These are phyloP conservation scores for Andrena hattorfiana DNA, from an alignment of 2,888 invertebrate species.

Conservation along the genomic window DNA sequence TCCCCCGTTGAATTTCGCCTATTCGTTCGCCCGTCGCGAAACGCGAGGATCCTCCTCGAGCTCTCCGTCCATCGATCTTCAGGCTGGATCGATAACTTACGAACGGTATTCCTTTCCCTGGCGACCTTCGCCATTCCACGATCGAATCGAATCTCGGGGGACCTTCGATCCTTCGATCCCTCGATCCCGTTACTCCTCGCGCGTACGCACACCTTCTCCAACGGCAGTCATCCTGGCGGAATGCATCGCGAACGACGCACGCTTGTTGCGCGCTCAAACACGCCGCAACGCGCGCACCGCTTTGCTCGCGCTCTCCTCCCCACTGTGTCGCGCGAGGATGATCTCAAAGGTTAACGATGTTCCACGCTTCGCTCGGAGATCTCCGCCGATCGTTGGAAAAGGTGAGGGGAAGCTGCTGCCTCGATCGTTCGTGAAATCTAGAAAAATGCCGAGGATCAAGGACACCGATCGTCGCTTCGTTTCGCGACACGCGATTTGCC, in stretches of 20 bases:
- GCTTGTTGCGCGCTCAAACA: slow-evolving; percentile 28
- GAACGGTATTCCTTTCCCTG: slow-evolving; percentile 65
- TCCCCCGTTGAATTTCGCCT: neutral
- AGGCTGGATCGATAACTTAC: slow-evolving; percentile 60
- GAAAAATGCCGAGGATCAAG: slow-evolving; percentile 53
- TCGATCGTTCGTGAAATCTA: slow-evolving; percentile 54
- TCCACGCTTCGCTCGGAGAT: slow-evolving; percentile 63
- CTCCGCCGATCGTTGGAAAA: slow-evolving; percentile 37
- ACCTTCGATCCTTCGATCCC: slow-evolving; percentile 72
- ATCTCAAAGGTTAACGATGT: slow-evolving; percentile 79
- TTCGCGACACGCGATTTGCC: neutral
- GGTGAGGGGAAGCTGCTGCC: slow-evolving; percentile 42
- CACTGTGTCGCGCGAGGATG: slow-evolving; percentile 61
- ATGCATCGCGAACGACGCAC: slow-evolving; percentile 65
- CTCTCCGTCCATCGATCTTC: slow-evolving; percentile 42
- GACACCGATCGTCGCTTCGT: slow-evolving; percentile 8
- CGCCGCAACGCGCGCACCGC: neutral
- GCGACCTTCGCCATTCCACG: slow-evolving; percentile 72
- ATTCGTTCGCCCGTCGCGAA: slow-evolving; percentile 5
- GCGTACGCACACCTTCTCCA: slow-evolving; percentile 22
- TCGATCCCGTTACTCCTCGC: slow-evolving; percentile 70
- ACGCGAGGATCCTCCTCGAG: slow-evolving; percentile 17
- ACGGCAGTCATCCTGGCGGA: slow-evolving; percentile 58
- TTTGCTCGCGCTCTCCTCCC: neutral
- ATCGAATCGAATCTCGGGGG: slow-evolving; percentile 70